Percentiles rank a stretch among this genome's conserved stretches.
Conservation (phyloP, 2,113 vertebrate genomes). For the Cairina moschata region DNA sequence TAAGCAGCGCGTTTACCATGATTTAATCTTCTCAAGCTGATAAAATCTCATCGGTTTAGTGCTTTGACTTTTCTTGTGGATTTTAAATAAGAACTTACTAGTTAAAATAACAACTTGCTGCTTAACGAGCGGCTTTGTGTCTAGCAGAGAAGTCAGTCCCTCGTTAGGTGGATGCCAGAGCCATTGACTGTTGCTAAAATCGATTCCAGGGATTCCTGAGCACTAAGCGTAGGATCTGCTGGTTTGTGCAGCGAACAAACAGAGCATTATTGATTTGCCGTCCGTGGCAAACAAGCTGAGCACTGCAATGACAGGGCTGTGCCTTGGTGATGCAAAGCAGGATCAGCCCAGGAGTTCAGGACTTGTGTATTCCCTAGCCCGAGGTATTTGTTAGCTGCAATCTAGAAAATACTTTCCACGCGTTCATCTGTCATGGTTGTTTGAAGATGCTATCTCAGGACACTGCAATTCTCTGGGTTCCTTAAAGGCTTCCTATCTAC, state of each 20-base stretch:
- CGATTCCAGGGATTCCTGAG: background rate
- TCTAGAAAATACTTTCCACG: background rate
- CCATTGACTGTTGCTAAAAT: background rate
- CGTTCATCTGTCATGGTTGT: background rate
- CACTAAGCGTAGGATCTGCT: background rate
- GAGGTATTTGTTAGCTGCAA: background rate
- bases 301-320: background rate
- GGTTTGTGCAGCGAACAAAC: background rate
- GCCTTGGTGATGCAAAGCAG: background rate
- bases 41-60: background rate
- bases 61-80: background rate
- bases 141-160: background rate
- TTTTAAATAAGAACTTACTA: background rate
- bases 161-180: background rate
- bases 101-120: background rate
- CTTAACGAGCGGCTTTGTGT: background rate
- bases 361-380: background rate
- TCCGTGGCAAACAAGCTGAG: background rate
- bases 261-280: background rate
- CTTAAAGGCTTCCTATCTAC: background rate
- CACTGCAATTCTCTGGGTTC: accelerated
- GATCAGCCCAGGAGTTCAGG: background rate
- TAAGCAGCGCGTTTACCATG: background rate
- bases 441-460: background rate
- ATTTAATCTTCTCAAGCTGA: background rate